Base-by-base conservation (phyloP, 2,888 invertebrate species). In the Myopa testacea region DNA sequence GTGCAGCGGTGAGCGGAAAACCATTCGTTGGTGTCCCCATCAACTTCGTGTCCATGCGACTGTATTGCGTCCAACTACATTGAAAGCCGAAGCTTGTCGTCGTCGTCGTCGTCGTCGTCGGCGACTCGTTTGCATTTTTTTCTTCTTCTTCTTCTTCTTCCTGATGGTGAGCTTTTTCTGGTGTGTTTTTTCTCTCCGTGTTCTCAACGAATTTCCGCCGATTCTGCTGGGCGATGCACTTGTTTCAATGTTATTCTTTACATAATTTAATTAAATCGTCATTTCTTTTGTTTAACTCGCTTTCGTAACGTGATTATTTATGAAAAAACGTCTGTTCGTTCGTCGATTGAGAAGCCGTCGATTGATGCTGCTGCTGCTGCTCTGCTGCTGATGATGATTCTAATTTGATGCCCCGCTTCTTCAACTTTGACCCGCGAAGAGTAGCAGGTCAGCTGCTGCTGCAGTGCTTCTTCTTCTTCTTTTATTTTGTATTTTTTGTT, bases 191-290 rank as follows among this genome's bases (percentile, higher is more conserved):
- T 62, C 26, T 62, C 62, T 62, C 8, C 10, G 10, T n/a, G 3
- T 62, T 26, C 26, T 62, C 10, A n/a, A 26, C 12, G 19, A 5
- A 26, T 62, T 62, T 62, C 26, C 26, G 3, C 7, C 8, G 19
- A 4, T 26, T 8, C n/a, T 26, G 26, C 10, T 10, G 12, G 38
- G 16, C 38, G 65, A 37, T 34, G 70, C 70, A 70, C 70, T 70
- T 70, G 70, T 52, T 52, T 69, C 19, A 52, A 45, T 69, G 52
- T 52, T 55, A n/a, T 70, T 55, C 70, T 70, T 70, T 55, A 26
- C 70, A 26, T 70, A 55, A 70, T 70, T 70, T 70, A 52, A 70
- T 70, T 70, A 70, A 70, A 70, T 70, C 70, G 16, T 65, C 34
- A 70, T 70, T 70, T 26, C 50, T 70, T 19, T 37, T 65, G 16